Evolutionary conservation across 1,140 invertebrate species (phyloP).

Genomic region (Papilio machaon): DNA sequence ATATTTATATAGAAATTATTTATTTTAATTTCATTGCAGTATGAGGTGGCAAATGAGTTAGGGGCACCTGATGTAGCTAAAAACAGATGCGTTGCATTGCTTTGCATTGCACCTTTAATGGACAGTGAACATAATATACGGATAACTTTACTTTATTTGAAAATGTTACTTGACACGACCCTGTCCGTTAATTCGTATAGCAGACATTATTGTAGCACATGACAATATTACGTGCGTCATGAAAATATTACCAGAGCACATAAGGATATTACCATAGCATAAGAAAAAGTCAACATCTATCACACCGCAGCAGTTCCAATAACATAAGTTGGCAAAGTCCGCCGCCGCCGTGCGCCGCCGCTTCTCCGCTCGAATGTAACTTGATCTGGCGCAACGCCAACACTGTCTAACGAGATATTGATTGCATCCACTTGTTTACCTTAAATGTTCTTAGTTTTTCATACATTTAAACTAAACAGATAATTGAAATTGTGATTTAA

Average conservation of each 20-base stretch:
- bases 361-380: neutral
- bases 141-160: too few species aligned
- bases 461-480: neutral
- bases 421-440: constrained; percentile 23
- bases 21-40: too few species aligned
- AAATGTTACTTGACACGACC: too few species aligned
- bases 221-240: too few species aligned
- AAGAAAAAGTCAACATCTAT: constrained; percentile 20
- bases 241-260: neutral
- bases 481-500: neutral
- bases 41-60: too few species aligned
- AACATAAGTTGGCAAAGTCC: neutral
- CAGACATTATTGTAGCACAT: neutral
- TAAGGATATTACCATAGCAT: neutral
- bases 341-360: neutral
- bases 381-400: constrained; percentile 5
- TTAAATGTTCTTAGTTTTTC: constrained; percentile 6
- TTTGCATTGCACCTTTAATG: too few species aligned
- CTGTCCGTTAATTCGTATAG: too few species aligned
- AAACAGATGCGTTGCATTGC: too few species aligned
- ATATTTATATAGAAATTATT: neutral
- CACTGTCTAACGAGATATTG: constrained; percentile 25
- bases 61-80: too few species aligned
- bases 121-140: too few species aligned
- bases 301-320: neutral